These are phyloP conservation scores for Gnathonemus longibarbis DNA, from an alignment of 2,113 vertebrate species.

Conservation along the genomic window DNA sequence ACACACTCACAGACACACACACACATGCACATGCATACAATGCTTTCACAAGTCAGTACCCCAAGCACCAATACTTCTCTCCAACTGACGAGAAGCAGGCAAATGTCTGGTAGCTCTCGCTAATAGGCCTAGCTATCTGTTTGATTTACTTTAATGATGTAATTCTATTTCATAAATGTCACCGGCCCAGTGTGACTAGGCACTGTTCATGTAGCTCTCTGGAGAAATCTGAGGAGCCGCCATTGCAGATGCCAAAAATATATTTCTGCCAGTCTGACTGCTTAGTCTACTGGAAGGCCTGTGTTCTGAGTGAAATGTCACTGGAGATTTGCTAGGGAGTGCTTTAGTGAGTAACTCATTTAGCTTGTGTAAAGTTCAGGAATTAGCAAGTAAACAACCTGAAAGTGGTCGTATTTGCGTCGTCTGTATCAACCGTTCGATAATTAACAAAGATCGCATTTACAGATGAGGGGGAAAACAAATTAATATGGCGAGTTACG, in stretches of 20 bases:
- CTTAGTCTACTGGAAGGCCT: background rate
- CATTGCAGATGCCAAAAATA: background rate
- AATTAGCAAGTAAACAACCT: background rate
- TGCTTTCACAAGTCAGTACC: background rate
- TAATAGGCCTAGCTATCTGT: conserved; percentile 14
- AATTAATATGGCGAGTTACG: background rate
- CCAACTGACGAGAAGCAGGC: background rate
- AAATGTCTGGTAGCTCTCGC: conserved; percentile 1
- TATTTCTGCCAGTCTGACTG: background rate
- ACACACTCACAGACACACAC: background rate
- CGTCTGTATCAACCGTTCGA: background rate
- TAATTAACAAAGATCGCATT: background rate
- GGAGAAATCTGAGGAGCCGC: background rate
- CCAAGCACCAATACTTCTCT: conserved; percentile 1
- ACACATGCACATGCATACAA: background rate
- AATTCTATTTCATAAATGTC: conserved; percentile 13
- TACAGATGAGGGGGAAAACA: background rate
- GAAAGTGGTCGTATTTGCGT: background rate
- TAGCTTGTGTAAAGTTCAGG: background rate
- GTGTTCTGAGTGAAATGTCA: background rate
- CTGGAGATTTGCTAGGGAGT: background rate
- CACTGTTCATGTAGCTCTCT: background rate
- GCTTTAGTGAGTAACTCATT: background rate
- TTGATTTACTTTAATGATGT: conserved; percentile 19
- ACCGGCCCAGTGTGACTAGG: background rate